Evolutionary conservation across 2,797 vertebrate species (phyloP), one percentile per base, ranked within the genome.

Genomic region (Cynodonichthys magdalenae): DNA sequence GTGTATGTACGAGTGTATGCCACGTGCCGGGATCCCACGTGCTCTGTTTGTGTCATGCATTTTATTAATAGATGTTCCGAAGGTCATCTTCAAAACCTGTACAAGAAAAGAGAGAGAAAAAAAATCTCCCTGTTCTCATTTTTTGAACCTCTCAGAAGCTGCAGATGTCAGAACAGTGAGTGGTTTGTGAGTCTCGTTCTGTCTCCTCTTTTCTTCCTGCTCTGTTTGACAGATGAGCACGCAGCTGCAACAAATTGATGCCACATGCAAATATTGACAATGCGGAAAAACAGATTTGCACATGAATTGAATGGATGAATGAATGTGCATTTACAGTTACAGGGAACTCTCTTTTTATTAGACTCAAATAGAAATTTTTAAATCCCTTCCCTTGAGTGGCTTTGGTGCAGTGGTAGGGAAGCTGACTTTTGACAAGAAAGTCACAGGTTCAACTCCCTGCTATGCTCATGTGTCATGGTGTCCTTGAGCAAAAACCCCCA

Each of bases 21-120:
- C 34, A 41, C 14, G n/a, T n/a, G 11, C n/a, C 34, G 29, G 3
- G 36, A 44, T 17, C 63, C 64, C 46, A 29, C 39, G 34, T 57
- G 56, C 17, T 18, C 17, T 0, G 17, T 45, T 45, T 18, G 53
- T 42, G 44, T 47, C 27, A 44, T 46, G 61, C 76, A 49, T 73
- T 75, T 77, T 70, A 81, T 77, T 82, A 78, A 85, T 79, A 80
- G 81, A 82, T 82, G 70, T 77, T 83, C 79, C 75, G 76, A 84
- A 66, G 71, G 77, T 39, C 36, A 39, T 39, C 36, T 39, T 39
- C 36, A 39, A 34, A 36, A 39, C 36, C 36, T 11, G 11, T 39
- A 39, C 10, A 39, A 39, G 36, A 10, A 12, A 39, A 39, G 2
- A 39, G 36, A 12, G 3, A 39, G 3, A 11, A 39, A 39, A 3